Conservation (phyloP, 2,113 vertebrate species). For the Penelope pileata region DNA sequence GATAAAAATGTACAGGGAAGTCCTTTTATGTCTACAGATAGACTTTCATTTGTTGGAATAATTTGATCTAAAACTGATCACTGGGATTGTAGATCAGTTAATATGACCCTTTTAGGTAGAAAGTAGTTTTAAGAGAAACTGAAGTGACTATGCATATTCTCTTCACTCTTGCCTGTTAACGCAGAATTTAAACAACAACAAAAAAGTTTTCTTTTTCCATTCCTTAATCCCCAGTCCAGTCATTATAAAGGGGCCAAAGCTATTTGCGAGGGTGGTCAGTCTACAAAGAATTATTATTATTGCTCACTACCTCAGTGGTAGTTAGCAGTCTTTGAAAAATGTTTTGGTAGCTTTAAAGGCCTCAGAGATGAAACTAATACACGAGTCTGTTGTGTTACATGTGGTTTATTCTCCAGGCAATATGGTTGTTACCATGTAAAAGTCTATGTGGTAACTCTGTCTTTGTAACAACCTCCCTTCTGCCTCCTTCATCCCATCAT, state of each 20-base stretch:
- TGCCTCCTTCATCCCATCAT: not conserved
- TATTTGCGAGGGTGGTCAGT: constrained; percentile 72
- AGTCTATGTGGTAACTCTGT: not conserved
- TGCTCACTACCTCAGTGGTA: constrained; percentile 45
- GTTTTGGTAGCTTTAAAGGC: constrained; percentile 23
- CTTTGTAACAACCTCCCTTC: not conserved
- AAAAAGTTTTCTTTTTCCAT: constrained; percentile 54
- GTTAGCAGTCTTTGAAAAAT: constrained; percentile 64
- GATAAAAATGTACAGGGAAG: not conserved
- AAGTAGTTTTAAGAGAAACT: not conserved
- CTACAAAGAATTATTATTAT: constrained; percentile 64
- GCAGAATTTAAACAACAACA: constrained; percentile 23
- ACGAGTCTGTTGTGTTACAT: constrained; percentile 33
- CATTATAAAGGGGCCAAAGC: constrained; percentile 63
- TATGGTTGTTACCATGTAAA: constrained; percentile 48
- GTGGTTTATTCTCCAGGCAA: constrained; percentile 57
- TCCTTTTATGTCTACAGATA: not conserved
- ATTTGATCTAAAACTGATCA: constrained; percentile 22
- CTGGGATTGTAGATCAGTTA: constrained; percentile 66
- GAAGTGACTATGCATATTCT: constrained; percentile 30
- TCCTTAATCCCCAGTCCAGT: constrained; percentile 63
- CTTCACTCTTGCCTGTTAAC: constrained; percentile 53
- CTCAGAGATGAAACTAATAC: constrained; percentile 58
- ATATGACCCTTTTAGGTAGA: not conserved
- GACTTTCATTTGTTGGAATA: constrained; percentile 42